Base-by-base conservation (phyloP, 2,797 vertebrate species). In the Poeciliopsis gracilis region DNA sequence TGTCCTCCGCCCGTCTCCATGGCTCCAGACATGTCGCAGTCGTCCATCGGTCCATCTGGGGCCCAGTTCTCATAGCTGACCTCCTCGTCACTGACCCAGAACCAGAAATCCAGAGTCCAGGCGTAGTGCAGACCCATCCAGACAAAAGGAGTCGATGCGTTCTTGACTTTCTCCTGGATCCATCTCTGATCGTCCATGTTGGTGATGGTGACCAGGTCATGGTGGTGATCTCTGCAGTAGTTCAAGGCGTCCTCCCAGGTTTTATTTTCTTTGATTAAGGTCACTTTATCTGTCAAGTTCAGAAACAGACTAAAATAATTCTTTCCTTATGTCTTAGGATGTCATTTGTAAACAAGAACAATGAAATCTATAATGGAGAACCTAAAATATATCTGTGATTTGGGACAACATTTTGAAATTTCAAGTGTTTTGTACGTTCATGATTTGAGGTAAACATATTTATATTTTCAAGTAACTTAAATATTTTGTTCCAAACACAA, bases 101-200 rank as follows among this genome's bases (percentile, higher is more conserved):
- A 55, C 53, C 53, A 55, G 0, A 55, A n/a, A n/a, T n/a, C 25
- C 25, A 55, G 11, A 53, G 51, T 25, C 3, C 53, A 55, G 53
- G 47, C 57, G 77, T 85, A 88, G 43, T 9, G 33, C 82, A 90
- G 73, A 28, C 86, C 87, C 47, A 33, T 61, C 59, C 59, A 61
- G 30, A 61, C 28, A 61, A 0, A 33, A 16, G 0, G 0, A 33
- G 57, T 61, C 1, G 28, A 61, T 0, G 57, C 57, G 0, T 6
- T 0, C 30, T 33, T 0, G 57, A 5, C 28, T 30, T 33, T 3
- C 15, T 30, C 0, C 28, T 16, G 57, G 28, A 61, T 12, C 2
- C 1, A 61, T 61, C 0, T 61, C 5, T 61, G 57, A 4, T 61
- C 28, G 6, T 30, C 15, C 13, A 18, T 28, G 57, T 33, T 18